phyloP scores from a whole-genome alignment of 2,888 invertebrate genomes.

The Yponomeuta plumbellus region DNA sequence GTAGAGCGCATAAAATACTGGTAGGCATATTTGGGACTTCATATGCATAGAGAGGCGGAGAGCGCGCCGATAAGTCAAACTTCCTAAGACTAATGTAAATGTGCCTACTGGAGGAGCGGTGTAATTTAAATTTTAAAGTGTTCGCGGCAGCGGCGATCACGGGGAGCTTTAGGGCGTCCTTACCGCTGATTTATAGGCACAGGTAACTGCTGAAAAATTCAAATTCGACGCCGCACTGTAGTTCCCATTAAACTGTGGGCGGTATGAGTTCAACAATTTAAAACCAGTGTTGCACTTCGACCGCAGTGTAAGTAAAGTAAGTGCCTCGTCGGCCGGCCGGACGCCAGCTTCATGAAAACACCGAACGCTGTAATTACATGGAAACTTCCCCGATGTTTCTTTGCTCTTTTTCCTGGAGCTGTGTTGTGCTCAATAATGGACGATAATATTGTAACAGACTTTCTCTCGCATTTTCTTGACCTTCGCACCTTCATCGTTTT shows the following conservation, averaged over 20 bases:
- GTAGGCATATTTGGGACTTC: not conserved
- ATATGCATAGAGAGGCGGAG: not conserved
- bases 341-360: conserved; percentile 8
- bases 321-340: not conserved
- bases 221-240: conserved; percentile 53
- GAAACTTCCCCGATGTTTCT: conserved; percentile 12
- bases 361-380: conserved; percentile 10
- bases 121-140: conserved; percentile 73
- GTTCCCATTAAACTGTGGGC: conserved; percentile 42
- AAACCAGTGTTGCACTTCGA: conserved; percentile 13
- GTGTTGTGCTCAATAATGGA: not conserved
- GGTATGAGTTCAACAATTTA: conserved; percentile 20
- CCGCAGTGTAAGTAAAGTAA: not conserved
- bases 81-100: conserved; percentile 12
- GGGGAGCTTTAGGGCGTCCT: conserved; percentile 67
- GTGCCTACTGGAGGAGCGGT: conserved; percentile 16
- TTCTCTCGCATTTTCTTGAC: not conserved
- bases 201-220: conserved; percentile 73
- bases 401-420: not conserved
- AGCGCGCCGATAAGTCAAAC: not conserved
- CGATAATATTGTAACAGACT: not conserved
- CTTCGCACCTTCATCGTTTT: not conserved
- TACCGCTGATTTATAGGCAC: conserved; percentile 69
- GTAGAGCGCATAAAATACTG: not conserved
- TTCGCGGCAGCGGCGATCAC: conserved; percentile 50